Base-by-base conservation (phyloP, 2,797 vertebrate species). In the Melanotaenia nigrans region DNA sequence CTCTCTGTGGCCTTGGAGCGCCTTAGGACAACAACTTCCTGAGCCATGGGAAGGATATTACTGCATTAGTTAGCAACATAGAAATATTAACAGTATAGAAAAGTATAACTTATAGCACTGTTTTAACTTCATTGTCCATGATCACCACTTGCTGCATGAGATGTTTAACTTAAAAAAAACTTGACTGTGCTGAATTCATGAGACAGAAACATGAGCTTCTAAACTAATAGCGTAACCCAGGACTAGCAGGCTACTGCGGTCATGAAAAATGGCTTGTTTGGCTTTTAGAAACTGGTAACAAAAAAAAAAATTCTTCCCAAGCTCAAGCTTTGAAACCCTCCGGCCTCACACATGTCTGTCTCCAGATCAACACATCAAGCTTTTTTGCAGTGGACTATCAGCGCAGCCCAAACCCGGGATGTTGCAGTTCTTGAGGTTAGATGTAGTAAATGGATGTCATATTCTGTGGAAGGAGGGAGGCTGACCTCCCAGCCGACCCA, bases 31-130 rank as follows among this genome's bases (percentile, higher is more conserved):
- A 94, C 93, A 91, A 93, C 92, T 94, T 95, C 94, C 94, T 93
- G 82, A 86, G 82, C 83, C 64, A 86, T 80, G 79, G 94, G 93
- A 93, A 94, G 89, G 92, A 94, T 92, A 87, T 92, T 87, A 86
- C 90, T 94, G 91, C 92, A 89, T 88, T 89, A 85, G 87, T 77
- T 90, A 93, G 91, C 93, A 94, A 89, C 87, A 86, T 89, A 93
- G 87, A 92, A 89, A 90, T 93, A 93, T 94, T 93, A 91, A 89
- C 91, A 92, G 66, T 91, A 92, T 94, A 93, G 90, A 92, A 92
- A 93, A 75, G 64, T 89, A 82, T 93, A 93, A 95, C 93, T 92
- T 93, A 93, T 92, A 95, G 94, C 94, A 95, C 94, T 95, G 94
- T 95, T 92, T 85, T 79, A 86, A 90, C 77, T 90, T 89, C 89